Evolutionary conservation across 2,797 vertebrate genomes (phyloP).

Genomic region (Austrolebias charrua): DNA sequence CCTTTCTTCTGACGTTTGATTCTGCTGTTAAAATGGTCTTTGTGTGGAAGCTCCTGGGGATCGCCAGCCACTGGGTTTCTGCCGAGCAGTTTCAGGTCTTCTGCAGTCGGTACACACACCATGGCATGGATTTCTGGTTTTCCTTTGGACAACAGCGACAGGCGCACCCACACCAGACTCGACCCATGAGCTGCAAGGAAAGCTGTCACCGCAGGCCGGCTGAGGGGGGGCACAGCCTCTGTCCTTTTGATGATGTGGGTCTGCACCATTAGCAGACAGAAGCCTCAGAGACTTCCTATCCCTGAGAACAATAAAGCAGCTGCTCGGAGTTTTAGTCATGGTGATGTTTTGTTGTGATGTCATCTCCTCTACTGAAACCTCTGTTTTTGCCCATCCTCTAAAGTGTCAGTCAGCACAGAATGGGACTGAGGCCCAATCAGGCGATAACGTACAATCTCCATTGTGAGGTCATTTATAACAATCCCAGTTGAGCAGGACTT

Average conservation of each 20-base stretch:
- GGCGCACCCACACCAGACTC: slow-evolving; percentile 87
- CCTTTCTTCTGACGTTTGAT: slow-evolving; percentile 69
- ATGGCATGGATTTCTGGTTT: slow-evolving; percentile 85
- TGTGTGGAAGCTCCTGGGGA: slow-evolving; percentile 86
- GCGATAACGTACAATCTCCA: no score
- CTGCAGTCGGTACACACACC: slow-evolving; percentile 85
- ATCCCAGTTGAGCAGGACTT: no score
- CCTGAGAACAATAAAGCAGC: no score
- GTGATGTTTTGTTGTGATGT: no score
- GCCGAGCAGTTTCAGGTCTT: slow-evolving; percentile 82
- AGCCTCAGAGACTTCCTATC: slow-evolving; percentile 83
- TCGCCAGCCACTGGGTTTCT: slow-evolving; percentile 69
- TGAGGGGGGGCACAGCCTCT: slow-evolving; percentile 64
- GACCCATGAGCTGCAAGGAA: slow-evolving; percentile 72
- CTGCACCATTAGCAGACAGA: slow-evolving; percentile 86
- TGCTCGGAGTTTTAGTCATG: no score
- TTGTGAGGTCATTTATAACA: no score
- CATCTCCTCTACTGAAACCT: no score
- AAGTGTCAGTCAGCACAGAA: no score
- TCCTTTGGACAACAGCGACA: slow-evolving; percentile 85
- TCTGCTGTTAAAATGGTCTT: slow-evolving; percentile 82
- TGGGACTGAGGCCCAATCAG: no score
- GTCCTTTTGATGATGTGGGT: slow-evolving; percentile 71
- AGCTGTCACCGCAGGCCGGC: slow-evolving; percentile 43
- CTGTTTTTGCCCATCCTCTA: no score